phyloP scores from a whole-genome alignment of 2,113 vertebrate genomes.

The Tragelaphus scriptus region DNA sequence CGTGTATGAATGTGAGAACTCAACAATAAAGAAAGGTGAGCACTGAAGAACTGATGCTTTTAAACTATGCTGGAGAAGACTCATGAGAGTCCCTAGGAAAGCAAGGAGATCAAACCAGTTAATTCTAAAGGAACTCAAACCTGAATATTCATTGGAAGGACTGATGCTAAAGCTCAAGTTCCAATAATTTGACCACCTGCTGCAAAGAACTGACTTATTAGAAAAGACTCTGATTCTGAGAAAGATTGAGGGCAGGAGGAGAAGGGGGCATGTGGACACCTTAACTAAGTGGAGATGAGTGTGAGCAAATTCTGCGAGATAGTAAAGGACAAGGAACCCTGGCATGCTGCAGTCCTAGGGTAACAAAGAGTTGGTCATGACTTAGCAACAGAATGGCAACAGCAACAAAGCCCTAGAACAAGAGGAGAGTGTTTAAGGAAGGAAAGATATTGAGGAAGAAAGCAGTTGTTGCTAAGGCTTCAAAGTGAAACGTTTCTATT shows the following conservation, averaged over 20 bases:
- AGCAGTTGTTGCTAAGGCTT: not conserved
- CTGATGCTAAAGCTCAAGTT: not conserved
- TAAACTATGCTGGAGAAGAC: not conserved
- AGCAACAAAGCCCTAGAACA: not conserved
- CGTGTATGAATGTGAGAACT: not conserved
- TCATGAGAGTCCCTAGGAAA: not conserved
- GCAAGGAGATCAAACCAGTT: not conserved
- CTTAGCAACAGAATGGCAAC: not conserved
- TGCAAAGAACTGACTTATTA: not conserved
- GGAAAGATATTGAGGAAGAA: not conserved
- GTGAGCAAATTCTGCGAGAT: not conserved
- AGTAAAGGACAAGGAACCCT: not conserved
- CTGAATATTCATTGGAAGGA: not conserved
- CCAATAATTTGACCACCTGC: not conserved
- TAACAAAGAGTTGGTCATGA: not conserved
- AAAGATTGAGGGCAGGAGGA: not conserved
- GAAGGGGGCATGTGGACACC: not conserved
- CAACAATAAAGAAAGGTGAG: not conserved
- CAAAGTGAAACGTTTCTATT: not conserved
- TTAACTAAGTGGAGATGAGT: not conserved
- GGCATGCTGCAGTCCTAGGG: not conserved
- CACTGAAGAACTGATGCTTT: not conserved
- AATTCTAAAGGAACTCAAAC: not conserved
- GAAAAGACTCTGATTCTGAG: not conserved
- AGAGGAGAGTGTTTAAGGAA: not conserved